Evolutionary conservation across 2,888 invertebrate genomes (phyloP), one percentile per base, ranked within the genome.

Genomic region (Mellilla xanthometata): DNA sequence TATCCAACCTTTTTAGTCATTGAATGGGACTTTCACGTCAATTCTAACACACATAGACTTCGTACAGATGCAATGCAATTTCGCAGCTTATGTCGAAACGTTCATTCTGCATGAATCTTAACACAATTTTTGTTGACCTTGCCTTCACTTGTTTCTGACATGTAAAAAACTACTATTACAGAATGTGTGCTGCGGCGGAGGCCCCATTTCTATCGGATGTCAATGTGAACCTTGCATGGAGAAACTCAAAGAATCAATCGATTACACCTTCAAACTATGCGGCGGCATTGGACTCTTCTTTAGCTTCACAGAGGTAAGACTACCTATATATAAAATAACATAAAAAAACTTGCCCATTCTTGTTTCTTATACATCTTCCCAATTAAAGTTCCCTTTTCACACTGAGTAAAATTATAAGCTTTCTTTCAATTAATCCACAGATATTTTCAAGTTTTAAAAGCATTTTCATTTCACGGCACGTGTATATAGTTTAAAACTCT

Each of bases 231-330:
- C 94, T 0, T 98, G 98, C 76, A 92, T 95, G 88, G 90, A 91
- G 5, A 92, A 92, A 75, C 86, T 95, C 44, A 94, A 94, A 74
- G 93, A 92, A 57, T 95, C 93, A 15, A 96, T 98, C 62, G 94
- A 95, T 69, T 94, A 95, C 75, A 97, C 96, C 1, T 96, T 98
- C 72, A 96, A 96, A 74, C 90, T 96, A 10, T 96, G 96, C 62
- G 99, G 98, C 33, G 97, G 97, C 49, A 94, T 98, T 65, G 98
- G 98, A 43, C 90, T 99, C 13, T 97, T 99, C 91, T 99, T 99
- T 90, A 98, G 98, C 75, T 98, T 98, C 73, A 97, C 98, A 32
- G 98, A 98, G 96, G 98, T 98, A 19, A 19, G 15, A 5, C 6
- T 5, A 19, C 15, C 3, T 19, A 15, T 3, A 15, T 15, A 19